Evolutionary conservation across 1,140 invertebrate species (phyloP), one percentile per base, ranked within the genome.

Genomic region (Temnothorax nylanderi): DNA sequence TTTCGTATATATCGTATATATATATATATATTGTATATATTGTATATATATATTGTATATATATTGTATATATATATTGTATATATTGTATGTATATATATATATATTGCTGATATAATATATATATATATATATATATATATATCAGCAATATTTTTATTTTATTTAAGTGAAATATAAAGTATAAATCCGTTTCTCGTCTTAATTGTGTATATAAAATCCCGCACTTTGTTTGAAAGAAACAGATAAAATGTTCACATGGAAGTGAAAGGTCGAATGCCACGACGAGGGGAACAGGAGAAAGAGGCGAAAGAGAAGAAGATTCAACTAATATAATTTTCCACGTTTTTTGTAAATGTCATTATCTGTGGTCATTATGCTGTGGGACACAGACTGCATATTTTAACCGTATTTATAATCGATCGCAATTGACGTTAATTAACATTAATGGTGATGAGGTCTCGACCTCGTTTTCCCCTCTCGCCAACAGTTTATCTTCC

Each of bases 381-480:
- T 21, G 13, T 51, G 10, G 67, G 41, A 77, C 88, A 88, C 86
- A 77, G 91, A 67, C 60, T 51, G 91, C 88, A 90, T 91, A 91
- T 92, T 88, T 89, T 80, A 88, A 92, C 91, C 82, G 87, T 87
- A 89, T 88, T 90, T 87, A 91, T 81, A 87, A 90, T 71, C 60
- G 86, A 92, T 92, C 76, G 87, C 78, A 85, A 92, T 92, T 87
- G 84, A 91, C 67, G 78, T 91, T 94, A 92, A 93, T 94, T 91
- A 85, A 82, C 82, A 69, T 75, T 72, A 32, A 49, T 41, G 44
- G 44, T 67, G 41, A 89, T 54, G 54, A 85, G 51, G 13, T 89
- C 75, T 44, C 34, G 67, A 10, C 6, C 26, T 18, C 32, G n/a
- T 54, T 80, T 51, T 41, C 34, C 18, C 10, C 10, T 11, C 65